Evolutionary conservation across 2,113 vertebrate genomes (phyloP), one percentile per base, ranked within the genome.

Genomic region (Larimichthys crocea): DNA sequence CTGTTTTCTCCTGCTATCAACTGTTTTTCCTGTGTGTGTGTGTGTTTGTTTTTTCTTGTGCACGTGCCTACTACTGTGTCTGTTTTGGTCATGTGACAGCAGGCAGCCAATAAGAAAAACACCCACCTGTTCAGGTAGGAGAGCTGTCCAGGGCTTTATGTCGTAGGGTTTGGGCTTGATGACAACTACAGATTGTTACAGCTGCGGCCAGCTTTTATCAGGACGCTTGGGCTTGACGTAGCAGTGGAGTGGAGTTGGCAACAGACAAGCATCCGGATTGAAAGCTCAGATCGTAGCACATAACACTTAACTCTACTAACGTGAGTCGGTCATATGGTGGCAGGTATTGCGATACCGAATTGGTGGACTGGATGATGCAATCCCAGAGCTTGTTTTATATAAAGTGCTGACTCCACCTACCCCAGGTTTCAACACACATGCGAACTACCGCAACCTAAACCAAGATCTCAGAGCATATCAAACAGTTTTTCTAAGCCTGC

Each of bases 111-210:
- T 95, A 94, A 94, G 94, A 95, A 92, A 94, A 95, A 94, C 84
- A 76, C 89, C 84, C 94, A 93, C 67, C 88, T 95, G 88, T 91
- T 95, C 94, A 96, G 96, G 95, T 96, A 95, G 92, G 95, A 91
- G 70, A 67, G 82, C 85, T 85, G 85, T 68, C 56, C 31, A 15
- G 42, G 2, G 69, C 66, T 74, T 9, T 9, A 10, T 63, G 67
- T 63, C n/a, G 67, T 63, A 66, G 68, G 63, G 57, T 44, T 49
- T 69, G 60, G 63, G 81, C 31, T 67, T 42, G 29, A 46, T 35
- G 48, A 79, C 24, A 14, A 20, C 56, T 69, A 76, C 68, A 82
- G 59, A 53, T 79, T 82, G 1, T n/a, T 71, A 52, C 64, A 71
- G 59, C 77, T 53, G 60, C 5, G 31, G 66, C n/a, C 50, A 60